These are phyloP conservation scores for Seira ritae DNA, from an alignment of 2,888 invertebrate genomes.

Conservation along the genomic window DNA sequence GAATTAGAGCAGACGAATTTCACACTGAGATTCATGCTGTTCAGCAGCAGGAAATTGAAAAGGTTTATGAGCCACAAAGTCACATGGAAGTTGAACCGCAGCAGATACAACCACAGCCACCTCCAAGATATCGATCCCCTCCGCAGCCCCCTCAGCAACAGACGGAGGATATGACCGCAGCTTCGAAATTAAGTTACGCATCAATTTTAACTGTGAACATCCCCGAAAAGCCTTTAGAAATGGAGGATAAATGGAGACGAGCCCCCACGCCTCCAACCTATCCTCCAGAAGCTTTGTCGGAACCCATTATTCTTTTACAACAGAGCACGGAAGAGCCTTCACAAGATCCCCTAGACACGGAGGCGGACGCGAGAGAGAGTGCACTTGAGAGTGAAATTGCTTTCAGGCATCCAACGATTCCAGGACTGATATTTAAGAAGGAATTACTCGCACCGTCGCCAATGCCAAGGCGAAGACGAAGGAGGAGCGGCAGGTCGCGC, in stretches of 20 bases:
- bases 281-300: conserved; percentile 42
- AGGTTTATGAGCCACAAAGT: conserved; percentile 20
- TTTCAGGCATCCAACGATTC: conserved; percentile 71
- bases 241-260: conserved; percentile 17
- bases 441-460: conserved; percentile 50
- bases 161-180: neutral
- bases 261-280: conserved; percentile 34
- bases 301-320: conserved; percentile 39
- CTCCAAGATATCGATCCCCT: conserved; percentile 21
- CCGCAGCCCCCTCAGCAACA: conserved; percentile 12
- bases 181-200: conserved; percentile 40
- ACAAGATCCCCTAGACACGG: conserved; percentile 42
- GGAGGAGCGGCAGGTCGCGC: conserved; percentile 58
- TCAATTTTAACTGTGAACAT: conserved; percentile 61
- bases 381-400: conserved; percentile 58
- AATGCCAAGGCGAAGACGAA: conserved; percentile 50
- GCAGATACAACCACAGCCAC: conserved; percentile 3
- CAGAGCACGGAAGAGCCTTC: conserved; percentile 6
- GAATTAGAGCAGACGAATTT: conserved; percentile 27
- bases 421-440: conserved; percentile 70
- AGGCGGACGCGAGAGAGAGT: conserved; percentile 50
- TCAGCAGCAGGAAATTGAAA: neutral
- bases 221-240: conserved; percentile 50
- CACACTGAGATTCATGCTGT: conserved; percentile 12
- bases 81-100: too few species aligned